Base-by-base conservation (phyloP, 2,888 invertebrate species). In the Dryomyza anilis region DNA sequence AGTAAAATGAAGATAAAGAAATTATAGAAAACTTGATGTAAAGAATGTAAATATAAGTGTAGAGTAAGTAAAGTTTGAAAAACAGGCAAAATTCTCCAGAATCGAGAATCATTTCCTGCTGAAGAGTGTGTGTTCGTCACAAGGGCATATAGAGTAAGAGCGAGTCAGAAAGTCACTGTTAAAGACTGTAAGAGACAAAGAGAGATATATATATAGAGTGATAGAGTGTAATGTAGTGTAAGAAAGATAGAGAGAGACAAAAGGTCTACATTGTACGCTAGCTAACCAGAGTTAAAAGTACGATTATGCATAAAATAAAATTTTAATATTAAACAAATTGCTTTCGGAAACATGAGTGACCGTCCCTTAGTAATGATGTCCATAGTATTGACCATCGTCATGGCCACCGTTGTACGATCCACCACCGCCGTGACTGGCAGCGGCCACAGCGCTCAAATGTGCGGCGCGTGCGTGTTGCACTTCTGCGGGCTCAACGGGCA, bases 401-500 rank as follows among this genome's bases (percentile, higher is more conserved):
- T 75, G 72, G 29, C 63, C 69, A 36, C 66, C 67, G 33, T 76
- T 73, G 33, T 74, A 75, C 66, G 80, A 76, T n/a, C 73, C 74
- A 50, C 73, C 72, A n/a, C n/a, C n/a, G 5, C 77, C 75, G 53
- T 79, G 76, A 46, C 76, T 81, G 27, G 83, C 84, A 27, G 82
- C 79, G 12, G 82, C 79, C 63, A 83, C 67, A 2, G 83, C 83
- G 33, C 75, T 82, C 61, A 83, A 75, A 65, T 83, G 83, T 16
- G 83, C 81, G 64, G 83, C 83, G 67, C 83, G 82, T 14, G 83
- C 84, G 39, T 83, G 81, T 71, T 84, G 84, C 39, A 86, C 86
- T 77, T 85, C 86, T 8, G 85, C 84, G 29, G 86, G 85, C 74
- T 86, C 85, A 7, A 85, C 78, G 55, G 86, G 86, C 33, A 85